Evolutionary conservation across 2,113 vertebrate species (phyloP).

Genomic region (Sterrhoptilus dennistouni): DNA sequence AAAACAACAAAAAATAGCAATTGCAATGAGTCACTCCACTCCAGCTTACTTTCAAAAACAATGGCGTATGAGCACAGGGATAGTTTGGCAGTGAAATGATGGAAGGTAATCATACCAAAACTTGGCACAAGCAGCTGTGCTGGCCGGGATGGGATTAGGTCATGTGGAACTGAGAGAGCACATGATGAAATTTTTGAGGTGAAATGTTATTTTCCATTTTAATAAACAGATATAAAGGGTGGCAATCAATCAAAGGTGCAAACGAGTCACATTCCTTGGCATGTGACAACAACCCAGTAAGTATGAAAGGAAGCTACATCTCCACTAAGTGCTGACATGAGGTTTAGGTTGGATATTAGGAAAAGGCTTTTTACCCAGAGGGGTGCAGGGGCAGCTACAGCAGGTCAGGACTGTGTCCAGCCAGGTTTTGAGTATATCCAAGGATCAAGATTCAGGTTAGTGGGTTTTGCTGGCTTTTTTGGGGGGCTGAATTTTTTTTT

Average conservation of each 20-base stretch:
- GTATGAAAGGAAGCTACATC: not conserved
- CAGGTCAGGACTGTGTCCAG: not conserved
- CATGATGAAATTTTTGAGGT: constrained; percentile 12
- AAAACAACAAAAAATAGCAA: not conserved
- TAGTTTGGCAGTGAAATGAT: not conserved
- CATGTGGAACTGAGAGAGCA: constrained; percentile 5
- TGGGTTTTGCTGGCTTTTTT: not conserved
- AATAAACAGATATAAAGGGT: not conserved
- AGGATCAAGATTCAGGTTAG: not conserved
- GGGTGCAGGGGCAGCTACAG: not conserved
- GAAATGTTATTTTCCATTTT: constrained; percentile 33
- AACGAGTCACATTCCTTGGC: not conserved
- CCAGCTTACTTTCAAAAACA: constrained; percentile 13
- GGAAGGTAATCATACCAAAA: constrained; percentile 4
- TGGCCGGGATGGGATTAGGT: not conserved
- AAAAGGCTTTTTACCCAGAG: not conserved
- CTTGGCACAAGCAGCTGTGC: not conserved
- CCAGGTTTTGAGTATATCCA: not conserved
- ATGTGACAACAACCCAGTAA: not conserved
- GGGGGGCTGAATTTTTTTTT: not conserved
- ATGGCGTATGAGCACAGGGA: not conserved
- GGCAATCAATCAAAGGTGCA: constrained; percentile 14
- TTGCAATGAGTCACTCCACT: not conserved
- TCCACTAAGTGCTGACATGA: not conserved
- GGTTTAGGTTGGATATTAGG: not conserved